A percentile compares a stretch with the other conserved stretches of the same genome.
Evolutionary conservation across 2,797 vertebrate genomes (phyloP).

Genomic region (Tolypeutes matacus): DNA sequence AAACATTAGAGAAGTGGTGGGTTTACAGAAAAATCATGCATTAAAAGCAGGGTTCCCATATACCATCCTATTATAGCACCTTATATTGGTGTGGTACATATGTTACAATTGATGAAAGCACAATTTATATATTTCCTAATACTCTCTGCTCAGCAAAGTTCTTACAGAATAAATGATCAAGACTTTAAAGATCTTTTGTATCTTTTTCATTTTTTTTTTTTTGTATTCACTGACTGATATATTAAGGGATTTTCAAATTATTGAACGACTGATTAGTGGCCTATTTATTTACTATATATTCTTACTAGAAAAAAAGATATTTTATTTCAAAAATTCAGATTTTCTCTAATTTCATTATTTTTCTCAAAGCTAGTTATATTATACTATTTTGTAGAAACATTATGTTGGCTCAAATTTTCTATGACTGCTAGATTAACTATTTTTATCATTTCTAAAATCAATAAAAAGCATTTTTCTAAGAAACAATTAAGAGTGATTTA

Average conservation of each 20-base stretch:
- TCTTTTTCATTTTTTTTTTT: background rate
- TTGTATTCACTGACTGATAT: background rate
- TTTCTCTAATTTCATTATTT: background rate
- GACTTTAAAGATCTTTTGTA: background rate
- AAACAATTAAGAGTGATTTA: slow-evolving; percentile 37
- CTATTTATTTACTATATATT: background rate
- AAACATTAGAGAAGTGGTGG: too few species aligned
- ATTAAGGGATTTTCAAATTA: background rate
- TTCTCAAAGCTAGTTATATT: background rate
- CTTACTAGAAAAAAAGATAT: background rate
- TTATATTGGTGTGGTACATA: too few species aligned
- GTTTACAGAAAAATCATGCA: too few species aligned
- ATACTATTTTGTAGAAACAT: background rate
- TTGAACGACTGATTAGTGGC: background rate
- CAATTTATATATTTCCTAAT: background rate
- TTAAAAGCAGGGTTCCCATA: too few species aligned
- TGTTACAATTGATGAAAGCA: too few species aligned
- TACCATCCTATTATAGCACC: too few species aligned
- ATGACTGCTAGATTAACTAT: background rate
- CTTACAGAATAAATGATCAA: background rate
- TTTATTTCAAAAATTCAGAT: background rate
- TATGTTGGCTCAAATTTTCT: background rate
- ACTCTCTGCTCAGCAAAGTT: slow-evolving; percentile 7
- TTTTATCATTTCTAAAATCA: slow-evolving; percentile 22
- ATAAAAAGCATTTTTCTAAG: background rate